Evolutionary conservation across 2,888 invertebrate species (phyloP).

Genomic region (Hypselothyrea guttata): DNA sequence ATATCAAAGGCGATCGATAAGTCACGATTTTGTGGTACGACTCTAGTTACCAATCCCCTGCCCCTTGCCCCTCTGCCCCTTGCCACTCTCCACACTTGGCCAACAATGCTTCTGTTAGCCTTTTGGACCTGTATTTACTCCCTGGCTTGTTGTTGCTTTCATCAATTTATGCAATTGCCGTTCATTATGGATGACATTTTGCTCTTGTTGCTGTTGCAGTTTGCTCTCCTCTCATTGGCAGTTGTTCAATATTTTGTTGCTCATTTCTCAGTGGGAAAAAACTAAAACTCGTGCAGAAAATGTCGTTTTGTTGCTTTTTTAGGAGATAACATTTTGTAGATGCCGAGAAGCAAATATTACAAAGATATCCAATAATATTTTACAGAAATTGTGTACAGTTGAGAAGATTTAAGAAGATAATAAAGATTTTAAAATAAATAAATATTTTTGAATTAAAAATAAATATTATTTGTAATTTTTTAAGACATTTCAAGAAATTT

Average conservation of each 20-base stretch:
- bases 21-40: constrained; percentile 79
- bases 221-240: constrained; percentile 19
- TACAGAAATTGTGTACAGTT: no score
- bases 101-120: neutral
- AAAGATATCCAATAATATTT: no score
- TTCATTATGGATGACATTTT: constrained; percentile 74
- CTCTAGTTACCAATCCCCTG: constrained; percentile 41
- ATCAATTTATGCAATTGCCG: constrained; percentile 72
- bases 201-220: constrained; percentile 53
- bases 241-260: constrained; percentile 1
- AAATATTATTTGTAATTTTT: no score
- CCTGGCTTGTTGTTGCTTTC: constrained; percentile 48
- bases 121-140: no score
- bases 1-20: constrained; percentile 82
- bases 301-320: constrained; percentile 48
- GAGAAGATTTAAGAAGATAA: no score
- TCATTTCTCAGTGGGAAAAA: neutral
- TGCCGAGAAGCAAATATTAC: constrained; percentile 4
- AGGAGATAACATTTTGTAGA: constrained; percentile 41
- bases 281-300: constrained; percentile 53
- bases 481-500: no score
- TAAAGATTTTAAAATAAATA: no score
- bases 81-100: no score
- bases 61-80: constrained; percentile 1
- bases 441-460: no score